These are phyloP conservation scores for Meteorus cinctellus DNA, from an alignment of 2,888 invertebrate genomes.

Conservation along the genomic window DNA sequence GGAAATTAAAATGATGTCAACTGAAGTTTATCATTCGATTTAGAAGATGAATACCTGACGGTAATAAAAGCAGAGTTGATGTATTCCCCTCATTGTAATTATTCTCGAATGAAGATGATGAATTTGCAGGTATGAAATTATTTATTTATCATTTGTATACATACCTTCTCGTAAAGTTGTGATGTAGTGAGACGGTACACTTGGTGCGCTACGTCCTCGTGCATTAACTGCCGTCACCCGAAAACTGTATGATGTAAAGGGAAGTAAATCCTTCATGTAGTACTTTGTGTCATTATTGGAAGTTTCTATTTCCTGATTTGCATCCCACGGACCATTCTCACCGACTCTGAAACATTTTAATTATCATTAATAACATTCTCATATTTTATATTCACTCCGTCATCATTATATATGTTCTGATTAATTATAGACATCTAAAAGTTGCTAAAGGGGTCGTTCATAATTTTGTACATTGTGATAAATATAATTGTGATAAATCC, in stretches of 20 bases:
- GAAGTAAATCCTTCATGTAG: slow-evolving; percentile 80
- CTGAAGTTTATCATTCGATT: no score
- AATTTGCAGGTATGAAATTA: neutral
- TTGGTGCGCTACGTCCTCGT: slow-evolving; percentile 81
- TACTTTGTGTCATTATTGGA: slow-evolving; percentile 79
- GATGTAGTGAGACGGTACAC: slow-evolving; percentile 83
- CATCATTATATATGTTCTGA: neutral
- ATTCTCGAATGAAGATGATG: no score
- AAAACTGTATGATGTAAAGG: slow-evolving; percentile 86
- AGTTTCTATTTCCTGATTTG: slow-evolving; percentile 78
- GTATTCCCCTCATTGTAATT: no score
- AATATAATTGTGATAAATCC: no score
- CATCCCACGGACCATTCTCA: slow-evolving; percentile 82
- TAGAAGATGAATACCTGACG: no score
- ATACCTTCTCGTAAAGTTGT: slow-evolving; percentile 83
- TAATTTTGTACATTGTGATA: no score
- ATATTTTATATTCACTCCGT: neutral
- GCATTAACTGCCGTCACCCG: slow-evolving; percentile 82
- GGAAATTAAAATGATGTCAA: no score
- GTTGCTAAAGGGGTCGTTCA: no score
- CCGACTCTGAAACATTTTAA: slow-evolving; percentile 76
- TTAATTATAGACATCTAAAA: neutral
- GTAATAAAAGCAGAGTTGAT: no score
- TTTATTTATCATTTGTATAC: slow-evolving; percentile 31
- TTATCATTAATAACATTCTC: neutral